phyloP scores from a whole-genome alignment of 2,113 vertebrate species.

The Megaleporinus macrocephalus region DNA sequence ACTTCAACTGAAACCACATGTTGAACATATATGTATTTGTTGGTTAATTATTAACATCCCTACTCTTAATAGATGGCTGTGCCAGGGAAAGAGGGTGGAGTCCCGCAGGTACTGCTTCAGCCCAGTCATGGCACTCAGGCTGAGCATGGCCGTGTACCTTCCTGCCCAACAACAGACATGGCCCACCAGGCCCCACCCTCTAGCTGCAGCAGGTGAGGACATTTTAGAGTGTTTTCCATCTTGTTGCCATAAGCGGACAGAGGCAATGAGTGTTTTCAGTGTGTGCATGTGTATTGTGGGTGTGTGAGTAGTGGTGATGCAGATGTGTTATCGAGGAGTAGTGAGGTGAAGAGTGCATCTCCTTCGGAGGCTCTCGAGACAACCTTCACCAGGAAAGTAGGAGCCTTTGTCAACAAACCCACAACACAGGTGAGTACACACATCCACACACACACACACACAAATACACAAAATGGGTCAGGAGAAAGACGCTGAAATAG shows the following conservation, averaged over 20 bases:
- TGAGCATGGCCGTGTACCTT: constrained; percentile 78
- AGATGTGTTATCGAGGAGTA: constrained; percentile 83
- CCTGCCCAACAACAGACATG: constrained; percentile 75
- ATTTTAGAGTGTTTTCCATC: not conserved
- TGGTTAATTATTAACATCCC: not conserved
- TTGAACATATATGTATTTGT: not conserved
- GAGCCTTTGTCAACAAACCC: constrained; percentile 96
- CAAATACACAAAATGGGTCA: not conserved
- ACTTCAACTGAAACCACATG: too few species aligned
- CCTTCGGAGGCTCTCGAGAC: constrained; percentile 85
- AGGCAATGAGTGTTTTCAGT: not conserved
- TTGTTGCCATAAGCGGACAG: not conserved
- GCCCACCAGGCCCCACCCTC: constrained; percentile 76
- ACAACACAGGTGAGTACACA: constrained; percentile 84
- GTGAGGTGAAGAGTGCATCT: constrained; percentile 79
- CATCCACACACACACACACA: not conserved
- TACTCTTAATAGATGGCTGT: constrained; percentile 75
- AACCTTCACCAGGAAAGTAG: constrained; percentile 91
- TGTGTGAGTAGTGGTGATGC: constrained; percentile 75
- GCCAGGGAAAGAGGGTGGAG: constrained; percentile 88
- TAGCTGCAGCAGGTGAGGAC: constrained; percentile 81
- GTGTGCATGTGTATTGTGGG: not conserved
- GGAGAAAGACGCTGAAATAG: not conserved
- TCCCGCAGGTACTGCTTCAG: constrained; percentile 79
- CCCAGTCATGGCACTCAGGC: constrained; percentile 84